Conservation (phyloP, 2,113 vertebrate genomes). For the Danionella cerebrum region DNA sequence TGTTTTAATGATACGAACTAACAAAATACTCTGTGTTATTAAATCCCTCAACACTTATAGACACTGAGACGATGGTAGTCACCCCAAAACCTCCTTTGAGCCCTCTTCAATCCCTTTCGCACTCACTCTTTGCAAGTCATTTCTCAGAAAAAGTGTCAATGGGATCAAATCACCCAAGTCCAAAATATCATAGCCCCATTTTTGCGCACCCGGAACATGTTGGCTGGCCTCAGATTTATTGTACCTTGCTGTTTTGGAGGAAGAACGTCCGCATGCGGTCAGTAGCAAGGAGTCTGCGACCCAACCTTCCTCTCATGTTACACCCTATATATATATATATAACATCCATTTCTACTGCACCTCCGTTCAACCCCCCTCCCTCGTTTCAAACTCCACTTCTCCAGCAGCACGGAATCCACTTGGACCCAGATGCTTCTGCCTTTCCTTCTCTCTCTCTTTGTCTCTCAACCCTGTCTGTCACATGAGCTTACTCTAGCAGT, state of each 20-base stretch:
- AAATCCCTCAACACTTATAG: too few species aligned
- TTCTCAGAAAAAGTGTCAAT: constrained; percentile 30
- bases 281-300: constrained; percentile 68
- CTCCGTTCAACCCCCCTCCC: constrained; percentile 59
- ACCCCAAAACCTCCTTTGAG: not conserved
- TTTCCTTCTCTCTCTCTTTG: constrained; percentile 52
- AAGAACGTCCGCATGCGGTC: constrained; percentile 76
- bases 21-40: too few species aligned
- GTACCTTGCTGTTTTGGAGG: constrained; percentile 64
- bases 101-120: not conserved
- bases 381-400: constrained; percentile 69
- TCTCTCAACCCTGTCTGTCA: constrained; percentile 52
- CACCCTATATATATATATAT: constrained; percentile 94
- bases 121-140: constrained; percentile 15
- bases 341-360: constrained; percentile 70
- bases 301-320: constrained; percentile 90
- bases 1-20: too few species aligned
- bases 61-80: too few species aligned
- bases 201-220: constrained; percentile 36
- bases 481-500: constrained; percentile 65
- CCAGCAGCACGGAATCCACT: constrained; percentile 70
- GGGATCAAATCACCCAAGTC: constrained; percentile 35
- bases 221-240: constrained; percentile 52
- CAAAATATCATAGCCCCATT: constrained; percentile 49
- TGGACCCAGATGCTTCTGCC: constrained; percentile 47